phyloP scores from a whole-genome alignment of 2,888 invertebrate genomes.

The Heteromyza rotundicornis region DNA sequence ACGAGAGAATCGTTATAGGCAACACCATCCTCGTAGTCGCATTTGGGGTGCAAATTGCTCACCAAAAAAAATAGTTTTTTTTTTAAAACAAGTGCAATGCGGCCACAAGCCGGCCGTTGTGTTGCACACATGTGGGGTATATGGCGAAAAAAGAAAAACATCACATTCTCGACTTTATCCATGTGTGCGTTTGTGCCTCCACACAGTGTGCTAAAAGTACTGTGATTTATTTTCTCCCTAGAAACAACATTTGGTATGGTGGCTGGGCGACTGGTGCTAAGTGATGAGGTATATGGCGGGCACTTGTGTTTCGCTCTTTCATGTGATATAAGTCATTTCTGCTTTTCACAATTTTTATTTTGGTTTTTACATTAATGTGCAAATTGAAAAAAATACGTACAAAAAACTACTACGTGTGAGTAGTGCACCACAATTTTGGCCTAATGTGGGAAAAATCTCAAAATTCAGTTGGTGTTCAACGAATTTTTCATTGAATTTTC shows the following conservation, averaged over 20 bases:
- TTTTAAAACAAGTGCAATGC: neutral
- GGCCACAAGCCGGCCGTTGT: neutral
- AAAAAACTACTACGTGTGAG: too few relatives aligned
- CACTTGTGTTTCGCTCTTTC: neutral
- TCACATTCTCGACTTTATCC: too few relatives aligned
- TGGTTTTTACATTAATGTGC: neutral
- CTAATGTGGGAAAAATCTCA: too few relatives aligned
- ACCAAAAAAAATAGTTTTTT: too few relatives aligned
- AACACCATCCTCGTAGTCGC: neutral
- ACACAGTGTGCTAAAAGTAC: neutral
- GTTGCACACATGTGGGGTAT: neutral
- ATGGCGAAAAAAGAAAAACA: neutral
- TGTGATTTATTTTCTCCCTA: neutral
- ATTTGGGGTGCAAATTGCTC: neutral
- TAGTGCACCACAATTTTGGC: too few relatives aligned
- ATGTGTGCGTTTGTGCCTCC: neutral
- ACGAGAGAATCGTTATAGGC: neutral
- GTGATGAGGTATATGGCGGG: neutral
- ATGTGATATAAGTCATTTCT: neutral
- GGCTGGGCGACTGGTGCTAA: neutral
- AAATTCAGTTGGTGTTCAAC: too few relatives aligned
- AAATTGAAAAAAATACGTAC: too few relatives aligned
- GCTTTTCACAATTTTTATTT: neutral
- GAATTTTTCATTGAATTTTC: too few relatives aligned
- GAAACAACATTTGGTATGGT: neutral